phyloP scores from a whole-genome alignment of 2,797 vertebrate genomes.

The Cyprinodon diabolis region DNA sequence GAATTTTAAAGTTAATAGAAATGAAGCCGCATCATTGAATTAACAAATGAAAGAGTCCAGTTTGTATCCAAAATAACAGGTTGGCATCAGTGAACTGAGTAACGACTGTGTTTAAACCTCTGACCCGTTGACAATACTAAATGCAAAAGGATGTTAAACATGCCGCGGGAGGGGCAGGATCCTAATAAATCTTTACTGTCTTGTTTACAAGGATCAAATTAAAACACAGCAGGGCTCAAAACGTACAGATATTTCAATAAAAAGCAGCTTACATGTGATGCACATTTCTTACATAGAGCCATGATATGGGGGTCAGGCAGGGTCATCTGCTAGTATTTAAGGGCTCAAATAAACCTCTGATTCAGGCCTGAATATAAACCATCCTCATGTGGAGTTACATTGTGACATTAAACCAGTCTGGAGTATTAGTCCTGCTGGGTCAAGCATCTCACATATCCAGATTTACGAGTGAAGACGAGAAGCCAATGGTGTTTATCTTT shows the following conservation, averaged over 20 bases:
- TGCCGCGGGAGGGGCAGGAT: slow-evolving; percentile 3
- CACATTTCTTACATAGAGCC: no score
- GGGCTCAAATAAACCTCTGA: slow-evolving; percentile 41
- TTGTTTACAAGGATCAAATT: slow-evolving; percentile 10
- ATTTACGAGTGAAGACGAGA: slow-evolving; percentile 42
- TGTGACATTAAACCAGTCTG: slow-evolving; percentile 39
- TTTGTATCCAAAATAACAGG: neutral
- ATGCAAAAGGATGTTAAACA: slow-evolving; percentile 17
- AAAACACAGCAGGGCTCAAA: slow-evolving; percentile 2
- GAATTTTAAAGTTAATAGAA: neutral
- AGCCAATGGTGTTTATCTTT: slow-evolving; percentile 12
- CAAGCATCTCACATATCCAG: slow-evolving; percentile 22
- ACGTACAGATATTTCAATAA: neutral
- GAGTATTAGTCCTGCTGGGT: slow-evolving; percentile 24
- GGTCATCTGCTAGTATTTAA: neutral
- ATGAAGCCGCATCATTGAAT: slow-evolving; percentile 5
- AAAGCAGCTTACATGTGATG: slow-evolving; percentile 16
- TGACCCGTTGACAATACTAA: slow-evolving; percentile 44
- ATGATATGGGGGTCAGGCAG: slow-evolving; percentile 25
- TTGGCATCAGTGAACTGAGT: slow-evolving; percentile 19
- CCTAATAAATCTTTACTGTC: slow-evolving; percentile 22
- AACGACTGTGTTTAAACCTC: slow-evolving; percentile 29
- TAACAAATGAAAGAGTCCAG: slow-evolving; percentile 6
- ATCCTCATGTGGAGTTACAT: neutral
- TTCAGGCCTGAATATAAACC: slow-evolving; percentile 41